Conservation (phyloP, 2,797 vertebrate species). For the Craterocephalus amniculus region DNA sequence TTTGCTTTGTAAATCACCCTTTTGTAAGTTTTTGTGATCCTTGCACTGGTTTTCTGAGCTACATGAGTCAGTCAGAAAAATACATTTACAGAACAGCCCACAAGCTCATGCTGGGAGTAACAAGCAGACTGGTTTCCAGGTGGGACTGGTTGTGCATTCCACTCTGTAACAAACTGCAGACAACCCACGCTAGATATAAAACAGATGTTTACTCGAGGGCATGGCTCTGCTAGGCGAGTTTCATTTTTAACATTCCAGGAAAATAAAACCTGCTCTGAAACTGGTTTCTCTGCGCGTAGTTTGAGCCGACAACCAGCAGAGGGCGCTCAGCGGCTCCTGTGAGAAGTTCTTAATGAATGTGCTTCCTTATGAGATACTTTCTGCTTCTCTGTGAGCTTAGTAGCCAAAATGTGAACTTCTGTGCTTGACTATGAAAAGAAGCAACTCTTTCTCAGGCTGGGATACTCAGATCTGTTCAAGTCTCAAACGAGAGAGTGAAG, state of each 20-base stretch:
- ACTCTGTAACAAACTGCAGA: constrained; percentile 26
- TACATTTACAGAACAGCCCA: neutral
- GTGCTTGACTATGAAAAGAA: neutral
- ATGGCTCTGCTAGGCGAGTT: neutral
- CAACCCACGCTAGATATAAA: constrained; percentile 2
- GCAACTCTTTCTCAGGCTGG: neutral
- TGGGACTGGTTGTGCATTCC: constrained; percentile 27
- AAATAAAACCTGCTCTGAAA: neutral
- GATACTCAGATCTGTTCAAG: constrained; percentile 2
- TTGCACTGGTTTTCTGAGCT: neutral
- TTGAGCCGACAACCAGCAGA: constrained; percentile 41
- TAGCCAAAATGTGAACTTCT: neutral
- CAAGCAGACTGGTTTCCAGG: constrained; percentile 9
- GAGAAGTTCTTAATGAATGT: neutral
- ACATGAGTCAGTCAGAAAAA: neutral
- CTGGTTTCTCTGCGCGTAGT: neutral
- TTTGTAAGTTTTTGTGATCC: neutral
- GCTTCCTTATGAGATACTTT: neutral
- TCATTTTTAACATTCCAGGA: constrained; percentile 9
- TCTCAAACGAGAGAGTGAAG: constrained; percentile 13
- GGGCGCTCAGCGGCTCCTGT: neutral
- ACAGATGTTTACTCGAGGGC: neutral
- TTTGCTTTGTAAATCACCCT: neutral
- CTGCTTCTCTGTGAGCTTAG: neutral
- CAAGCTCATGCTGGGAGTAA: constrained; percentile 13